Evolutionary conservation across 2,797 vertebrate genomes (phyloP).

Genomic region (Peromyscus attwateri): DNA sequence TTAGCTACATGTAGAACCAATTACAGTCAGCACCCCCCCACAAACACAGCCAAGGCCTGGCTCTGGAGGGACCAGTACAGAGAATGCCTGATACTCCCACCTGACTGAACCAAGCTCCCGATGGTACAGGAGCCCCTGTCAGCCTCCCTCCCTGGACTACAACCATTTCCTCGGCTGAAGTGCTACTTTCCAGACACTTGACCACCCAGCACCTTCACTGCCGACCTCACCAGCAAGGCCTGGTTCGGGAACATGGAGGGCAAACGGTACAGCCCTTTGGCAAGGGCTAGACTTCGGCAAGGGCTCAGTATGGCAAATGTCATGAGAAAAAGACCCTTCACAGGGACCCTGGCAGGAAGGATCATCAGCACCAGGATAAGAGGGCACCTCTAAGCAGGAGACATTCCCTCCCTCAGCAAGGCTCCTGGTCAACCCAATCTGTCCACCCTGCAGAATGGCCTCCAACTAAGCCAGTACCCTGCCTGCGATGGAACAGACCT

Average conservation of each 20-base stretch:
- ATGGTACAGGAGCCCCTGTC: not conserved
- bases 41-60: not conserved
- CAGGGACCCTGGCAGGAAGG: not conserved
- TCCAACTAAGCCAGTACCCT: not conserved
- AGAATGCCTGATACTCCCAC: not conserved
- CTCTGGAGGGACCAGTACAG: not conserved
- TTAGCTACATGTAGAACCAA: not conserved
- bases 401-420: too few species aligned
- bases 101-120: not conserved
- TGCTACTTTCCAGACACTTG: not conserved
- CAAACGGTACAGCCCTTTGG: not conserved
- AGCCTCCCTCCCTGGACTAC: not conserved
- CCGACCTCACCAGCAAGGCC: not conserved
- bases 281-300: not conserved
- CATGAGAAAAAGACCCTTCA: not conserved
- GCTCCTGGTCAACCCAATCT: not conserved
- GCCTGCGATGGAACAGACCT: not conserved
- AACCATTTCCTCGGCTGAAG: not conserved
- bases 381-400: not conserved
- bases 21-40: fast-evolving
- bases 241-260: not conserved
- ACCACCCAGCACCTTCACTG: not conserved
- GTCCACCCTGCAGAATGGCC: not conserved
- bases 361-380: not conserved
- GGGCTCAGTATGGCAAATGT: not conserved